A percentile compares a stretch with the other conserved stretches of the same genome.
Conservation (phyloP, 2,888 invertebrate genomes). For the Scotopteryx bipunctaria region DNA sequence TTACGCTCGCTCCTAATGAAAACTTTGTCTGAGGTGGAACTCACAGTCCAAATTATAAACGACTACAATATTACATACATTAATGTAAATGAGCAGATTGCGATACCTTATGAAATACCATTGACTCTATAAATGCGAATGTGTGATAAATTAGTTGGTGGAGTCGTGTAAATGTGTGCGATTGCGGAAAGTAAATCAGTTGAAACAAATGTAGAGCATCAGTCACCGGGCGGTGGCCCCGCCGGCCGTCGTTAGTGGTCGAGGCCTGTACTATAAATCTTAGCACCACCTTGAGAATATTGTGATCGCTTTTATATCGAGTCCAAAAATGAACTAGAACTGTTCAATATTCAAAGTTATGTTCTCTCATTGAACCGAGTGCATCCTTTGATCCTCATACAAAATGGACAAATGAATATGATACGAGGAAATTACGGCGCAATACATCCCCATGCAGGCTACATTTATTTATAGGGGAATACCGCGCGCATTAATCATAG, state of each 20-base stretch:
- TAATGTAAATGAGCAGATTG: conserved; percentile 21
- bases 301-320: conserved; percentile 50
- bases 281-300: conserved; percentile 70
- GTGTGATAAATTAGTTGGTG: conserved; percentile 52
- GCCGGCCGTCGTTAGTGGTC: conserved; percentile 75
- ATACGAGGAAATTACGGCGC: conserved; percentile 63
- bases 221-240: conserved; percentile 62
- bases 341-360: conserved; percentile 24
- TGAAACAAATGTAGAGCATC: conserved; percentile 79
- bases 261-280: conserved; percentile 74
- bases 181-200: conserved; percentile 75
- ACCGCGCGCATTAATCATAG: conserved; percentile 69
- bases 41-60: conserved; percentile 59
- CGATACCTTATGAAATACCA: conserved; percentile 13
- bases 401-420: conserved; percentile 65
- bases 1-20: conserved; percentile 74
- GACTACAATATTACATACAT: conserved; percentile 38
- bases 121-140: conserved; percentile 43
- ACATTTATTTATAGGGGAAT: conserved; percentile 64
- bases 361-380: conserved; percentile 28
- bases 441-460: conserved; percentile 54
- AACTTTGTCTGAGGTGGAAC: conserved; percentile 72
- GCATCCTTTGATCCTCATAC: conserved; percentile 55
- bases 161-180: conserved; percentile 60
- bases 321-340: conserved; percentile 2